phyloP scores from a whole-genome alignment of 2,113 vertebrate species.

The Sclerurus mexicanus region DNA sequence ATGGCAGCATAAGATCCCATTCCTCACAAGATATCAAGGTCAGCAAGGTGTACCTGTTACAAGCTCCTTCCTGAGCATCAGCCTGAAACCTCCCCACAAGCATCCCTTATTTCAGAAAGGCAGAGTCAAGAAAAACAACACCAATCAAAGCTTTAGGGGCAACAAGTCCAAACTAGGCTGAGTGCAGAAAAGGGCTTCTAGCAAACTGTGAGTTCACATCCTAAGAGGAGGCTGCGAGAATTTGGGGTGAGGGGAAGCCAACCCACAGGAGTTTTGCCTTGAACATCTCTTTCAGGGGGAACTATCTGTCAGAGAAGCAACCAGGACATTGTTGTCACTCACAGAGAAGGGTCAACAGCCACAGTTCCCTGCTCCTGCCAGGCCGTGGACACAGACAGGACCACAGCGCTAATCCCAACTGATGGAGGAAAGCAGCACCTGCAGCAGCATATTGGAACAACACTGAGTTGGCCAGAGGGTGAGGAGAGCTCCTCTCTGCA shows the following conservation, averaged over 20 bases:
- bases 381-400: neutral
- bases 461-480: rapidly evolving
- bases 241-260: neutral
- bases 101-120: neutral
- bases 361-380: neutral
- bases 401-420: neutral
- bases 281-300: neutral
- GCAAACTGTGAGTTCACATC: neutral
- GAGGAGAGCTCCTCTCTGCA: neutral
- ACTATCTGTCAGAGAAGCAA: neutral
- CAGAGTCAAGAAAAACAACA: neutral
- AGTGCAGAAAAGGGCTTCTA: neutral
- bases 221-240: neutral
- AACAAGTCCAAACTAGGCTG: neutral
- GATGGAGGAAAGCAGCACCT: neutral
- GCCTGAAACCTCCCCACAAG: neutral
- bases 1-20: rapidly evolving
- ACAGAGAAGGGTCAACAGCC: neutral
- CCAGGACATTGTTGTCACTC: neutral
- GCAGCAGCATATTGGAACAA: neutral
- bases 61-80: neutral
- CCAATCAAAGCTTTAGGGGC: neutral
- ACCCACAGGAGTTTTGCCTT: neutral
- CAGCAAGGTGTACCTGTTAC: neutral
- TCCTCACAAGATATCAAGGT: neutral